Percentiles rank a stretch among this genome's conserved stretches.
These are phyloP conservation scores for Anneissia japonica DNA, from an alignment of 35 echinoderm and acorn worm genomes.

Conservation along the genomic window DNA sequence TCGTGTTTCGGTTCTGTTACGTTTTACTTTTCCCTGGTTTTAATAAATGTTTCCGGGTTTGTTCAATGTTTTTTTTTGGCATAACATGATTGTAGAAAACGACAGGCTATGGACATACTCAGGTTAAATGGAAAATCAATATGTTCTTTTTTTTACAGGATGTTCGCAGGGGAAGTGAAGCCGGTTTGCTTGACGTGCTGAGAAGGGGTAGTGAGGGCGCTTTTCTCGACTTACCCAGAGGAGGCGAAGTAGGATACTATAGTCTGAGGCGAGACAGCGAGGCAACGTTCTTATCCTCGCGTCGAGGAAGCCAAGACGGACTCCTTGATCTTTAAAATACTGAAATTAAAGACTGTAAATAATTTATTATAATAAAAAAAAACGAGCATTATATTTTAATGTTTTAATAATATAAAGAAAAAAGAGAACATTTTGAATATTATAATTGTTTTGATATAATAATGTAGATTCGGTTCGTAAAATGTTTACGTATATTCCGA, in stretches of 20 bases:
- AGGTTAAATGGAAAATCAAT: too few species aligned
- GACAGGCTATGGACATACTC: too few species aligned
- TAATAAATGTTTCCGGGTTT: too few species aligned
- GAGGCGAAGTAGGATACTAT: neutral
- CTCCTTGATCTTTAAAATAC: neutral
- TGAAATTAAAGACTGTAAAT: neutral
- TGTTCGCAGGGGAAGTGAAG: neutral
- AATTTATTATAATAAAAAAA: neutral
- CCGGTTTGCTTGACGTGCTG: neutral
- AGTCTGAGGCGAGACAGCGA: neutral
- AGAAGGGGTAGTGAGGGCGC: neutral
- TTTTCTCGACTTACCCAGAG: neutral
- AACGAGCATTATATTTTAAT: slow-evolving; percentile 2
- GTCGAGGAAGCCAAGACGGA: neutral
- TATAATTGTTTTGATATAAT: neutral
- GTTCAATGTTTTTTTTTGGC: too few species aligned
- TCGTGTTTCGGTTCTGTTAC: too few species aligned
- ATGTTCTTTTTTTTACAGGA: neutral
- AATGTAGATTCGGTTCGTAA: neutral
- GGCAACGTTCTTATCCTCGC: neutral
- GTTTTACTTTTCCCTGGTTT: too few species aligned
- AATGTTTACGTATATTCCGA: neutral
- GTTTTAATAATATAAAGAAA: neutral
- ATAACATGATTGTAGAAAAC: too few species aligned
- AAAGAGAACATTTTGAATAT: neutral